Evolutionary conservation across 2,797 vertebrate species (phyloP).

Genomic region (Sebastes vulpes): DNA sequence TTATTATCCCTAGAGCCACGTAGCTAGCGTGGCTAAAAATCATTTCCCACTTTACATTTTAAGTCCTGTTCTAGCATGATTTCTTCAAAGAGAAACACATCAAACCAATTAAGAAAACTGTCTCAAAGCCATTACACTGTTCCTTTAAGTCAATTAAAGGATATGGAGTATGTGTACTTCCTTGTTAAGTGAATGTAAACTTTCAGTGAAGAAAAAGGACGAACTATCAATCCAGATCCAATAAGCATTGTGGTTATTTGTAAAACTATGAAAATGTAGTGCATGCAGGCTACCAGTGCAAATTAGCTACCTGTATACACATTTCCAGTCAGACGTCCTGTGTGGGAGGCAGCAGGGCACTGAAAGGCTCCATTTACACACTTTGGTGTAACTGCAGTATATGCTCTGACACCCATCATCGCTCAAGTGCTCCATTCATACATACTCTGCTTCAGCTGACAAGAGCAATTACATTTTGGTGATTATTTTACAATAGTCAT

Average conservation of each 20-base stretch:
- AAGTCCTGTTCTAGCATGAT: not conserved
- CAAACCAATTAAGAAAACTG: not conserved
- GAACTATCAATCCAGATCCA: conserved; percentile 15
- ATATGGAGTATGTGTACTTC: not conserved
- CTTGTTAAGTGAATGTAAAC: not conserved
- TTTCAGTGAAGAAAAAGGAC: conserved; percentile 10
- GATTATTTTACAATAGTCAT: conserved; percentile 79
- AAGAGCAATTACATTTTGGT: conserved; percentile 69
- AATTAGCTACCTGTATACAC: conserved; percentile 74
- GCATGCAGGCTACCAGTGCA: conserved; percentile 28
- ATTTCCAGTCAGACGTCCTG: conserved; percentile 64
- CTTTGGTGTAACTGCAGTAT: conserved; percentile 82
- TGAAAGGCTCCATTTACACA: conserved; percentile 86
- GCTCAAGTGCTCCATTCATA: conserved; percentile 82
- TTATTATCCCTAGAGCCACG: not conserved
- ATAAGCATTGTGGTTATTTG: conserved; percentile 17
- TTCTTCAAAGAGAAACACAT: not conserved
- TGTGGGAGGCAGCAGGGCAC: conserved; percentile 77
- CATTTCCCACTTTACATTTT: not conserved
- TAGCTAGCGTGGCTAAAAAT: not conserved
- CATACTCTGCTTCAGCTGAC: conserved; percentile 68
- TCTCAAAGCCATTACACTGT: not conserved
- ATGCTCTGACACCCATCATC: conserved; percentile 77
- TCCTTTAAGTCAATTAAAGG: not conserved
- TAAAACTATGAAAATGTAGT: conserved; percentile 33